These are phyloP conservation scores for Sylvietta virens DNA, from an alignment of 2,113 vertebrate genomes.

Conservation along the genomic window DNA sequence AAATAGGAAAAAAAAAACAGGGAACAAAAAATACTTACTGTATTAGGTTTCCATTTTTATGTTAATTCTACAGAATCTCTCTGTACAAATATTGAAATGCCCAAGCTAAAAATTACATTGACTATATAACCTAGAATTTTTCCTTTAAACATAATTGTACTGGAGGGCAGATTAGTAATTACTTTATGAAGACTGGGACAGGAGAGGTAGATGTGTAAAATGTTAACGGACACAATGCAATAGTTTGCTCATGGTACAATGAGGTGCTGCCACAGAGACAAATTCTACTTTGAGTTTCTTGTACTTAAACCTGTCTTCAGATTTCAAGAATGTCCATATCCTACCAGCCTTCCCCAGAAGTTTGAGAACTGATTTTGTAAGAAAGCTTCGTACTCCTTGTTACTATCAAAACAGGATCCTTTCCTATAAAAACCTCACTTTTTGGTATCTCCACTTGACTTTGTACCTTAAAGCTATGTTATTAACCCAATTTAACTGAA, in stretches of 20 bases:
- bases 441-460: neutral
- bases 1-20: neutral
- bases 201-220: neutral
- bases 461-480: neutral
- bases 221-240: neutral
- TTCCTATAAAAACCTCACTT: neutral
- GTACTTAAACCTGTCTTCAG: neutral
- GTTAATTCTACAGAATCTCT: neutral
- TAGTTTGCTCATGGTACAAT: neutral
- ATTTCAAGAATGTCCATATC: neutral
- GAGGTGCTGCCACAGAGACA: neutral
- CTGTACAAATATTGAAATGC: neutral
- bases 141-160: neutral
- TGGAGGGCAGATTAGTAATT: neutral
- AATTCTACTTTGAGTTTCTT: neutral
- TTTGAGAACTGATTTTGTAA: neutral
- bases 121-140: neutral
- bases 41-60: neutral
- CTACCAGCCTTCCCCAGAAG: neutral
- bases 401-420: neutral
- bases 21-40: neutral
- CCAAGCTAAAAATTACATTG: neutral
- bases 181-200: neutral
- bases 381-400: neutral
- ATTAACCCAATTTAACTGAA: neutral